Percentiles rank a stretch among this genome's conserved stretches.
These are phyloP conservation scores for Schizaphis graminum DNA, from an alignment of 2,888 invertebrate genomes.

Conservation along the genomic window DNA sequence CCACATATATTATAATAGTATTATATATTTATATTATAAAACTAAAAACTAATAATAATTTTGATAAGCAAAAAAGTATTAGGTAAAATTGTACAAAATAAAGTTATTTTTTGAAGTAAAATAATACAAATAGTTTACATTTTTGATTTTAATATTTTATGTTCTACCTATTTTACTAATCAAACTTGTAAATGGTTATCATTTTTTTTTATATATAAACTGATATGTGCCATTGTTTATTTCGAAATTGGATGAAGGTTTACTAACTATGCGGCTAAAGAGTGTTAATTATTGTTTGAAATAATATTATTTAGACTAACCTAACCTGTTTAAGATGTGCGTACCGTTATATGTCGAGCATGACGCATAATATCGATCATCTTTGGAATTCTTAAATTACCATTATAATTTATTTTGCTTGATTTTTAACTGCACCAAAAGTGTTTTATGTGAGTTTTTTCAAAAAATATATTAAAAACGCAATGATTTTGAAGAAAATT, in stretches of 20 bases:
- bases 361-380: neutral
- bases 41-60: neutral
- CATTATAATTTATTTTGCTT: no score
- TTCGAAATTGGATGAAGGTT: neutral
- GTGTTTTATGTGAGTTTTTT: no score
- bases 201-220: neutral
- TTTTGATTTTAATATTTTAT: neutral
- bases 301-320: neutral
- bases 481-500: neutral
- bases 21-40: neutral
- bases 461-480: no score
- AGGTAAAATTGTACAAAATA: neutral
- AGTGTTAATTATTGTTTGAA: neutral
- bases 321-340: neutral
- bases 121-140: neutral
- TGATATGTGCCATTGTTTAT: neutral
- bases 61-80: neutral
- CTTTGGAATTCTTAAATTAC: neutral
- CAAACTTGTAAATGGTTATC: neutral
- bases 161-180: neutral
- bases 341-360: neutral
- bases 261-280: neutral
- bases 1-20: neutral
- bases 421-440: no score
- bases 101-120: neutral